Conservation (phyloP, 2,797 vertebrate genomes). For the Microctenopoma stevenorrisi region DNA sequence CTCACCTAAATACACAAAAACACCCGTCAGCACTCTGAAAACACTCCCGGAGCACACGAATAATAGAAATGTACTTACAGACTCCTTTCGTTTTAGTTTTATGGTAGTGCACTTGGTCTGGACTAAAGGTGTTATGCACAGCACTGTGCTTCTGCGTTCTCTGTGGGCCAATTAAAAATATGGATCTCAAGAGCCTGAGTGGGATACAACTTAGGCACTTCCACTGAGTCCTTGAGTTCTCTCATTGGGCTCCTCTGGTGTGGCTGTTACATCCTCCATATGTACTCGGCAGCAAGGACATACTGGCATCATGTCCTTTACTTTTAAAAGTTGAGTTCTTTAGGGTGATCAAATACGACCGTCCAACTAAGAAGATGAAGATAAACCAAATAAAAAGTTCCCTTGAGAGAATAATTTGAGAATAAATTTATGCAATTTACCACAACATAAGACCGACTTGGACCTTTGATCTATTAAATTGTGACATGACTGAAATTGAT, state of each 20-base stretch:
- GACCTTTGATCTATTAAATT: neutral
- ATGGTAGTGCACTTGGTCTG: constrained; percentile 38
- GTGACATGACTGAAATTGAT: neutral
- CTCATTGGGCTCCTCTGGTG: constrained; percentile 38
- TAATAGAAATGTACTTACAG: constrained; percentile 54
- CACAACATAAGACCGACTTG: neutral
- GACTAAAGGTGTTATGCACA: constrained; percentile 39
- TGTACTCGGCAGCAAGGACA: neutral
- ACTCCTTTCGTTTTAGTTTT: constrained; percentile 49
- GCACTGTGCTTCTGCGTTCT: constrained; percentile 46
- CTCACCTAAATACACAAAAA: constrained; percentile 66
- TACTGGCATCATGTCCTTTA: constrained; percentile 4
- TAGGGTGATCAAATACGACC: neutral
- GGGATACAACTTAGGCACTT: constrained; percentile 40
- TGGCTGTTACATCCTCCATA: constrained; percentile 9
- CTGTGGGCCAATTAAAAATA: constrained; percentile 74
- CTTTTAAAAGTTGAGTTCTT: neutral
- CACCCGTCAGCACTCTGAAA: constrained; percentile 43
- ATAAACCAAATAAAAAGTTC: neutral
- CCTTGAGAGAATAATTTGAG: no score
- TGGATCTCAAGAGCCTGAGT: constrained; percentile 67
- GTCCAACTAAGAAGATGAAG: neutral
- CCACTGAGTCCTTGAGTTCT: constrained; percentile 50
- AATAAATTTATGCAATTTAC: neutral
- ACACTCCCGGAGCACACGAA: constrained; percentile 49